phyloP scores from a whole-genome alignment of 2,797 vertebrate species.

The Enteromius argenteus region DNA sequence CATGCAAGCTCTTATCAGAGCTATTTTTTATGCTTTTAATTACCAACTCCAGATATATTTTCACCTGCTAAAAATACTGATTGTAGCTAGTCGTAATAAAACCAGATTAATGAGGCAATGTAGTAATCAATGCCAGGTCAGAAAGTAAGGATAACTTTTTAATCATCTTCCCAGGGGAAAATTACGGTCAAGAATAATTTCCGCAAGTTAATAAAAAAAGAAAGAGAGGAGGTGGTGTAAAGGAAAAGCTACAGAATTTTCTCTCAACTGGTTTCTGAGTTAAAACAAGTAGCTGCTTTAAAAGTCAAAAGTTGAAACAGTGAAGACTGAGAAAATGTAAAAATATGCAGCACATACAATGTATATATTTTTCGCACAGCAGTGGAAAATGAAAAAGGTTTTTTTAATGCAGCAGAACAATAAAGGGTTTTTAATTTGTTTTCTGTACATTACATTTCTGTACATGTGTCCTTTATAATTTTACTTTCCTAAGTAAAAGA shows the following conservation, averaged over 20 bases:
- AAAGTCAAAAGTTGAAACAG: not conserved
- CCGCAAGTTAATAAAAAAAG: constrained; percentile 3
- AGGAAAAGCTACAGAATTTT: not conserved
- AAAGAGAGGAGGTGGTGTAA: not conserved
- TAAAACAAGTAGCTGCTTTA: not conserved
- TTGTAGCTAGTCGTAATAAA: constrained; percentile 24
- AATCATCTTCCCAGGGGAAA: constrained; percentile 29
- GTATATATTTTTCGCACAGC: constrained; percentile 44
- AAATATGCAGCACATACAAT: not conserved
- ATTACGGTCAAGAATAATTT: constrained; percentile 20
- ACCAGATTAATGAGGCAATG: constrained; percentile 41
- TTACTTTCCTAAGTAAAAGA: too few species aligned
- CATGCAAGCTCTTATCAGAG: constrained; percentile 9
- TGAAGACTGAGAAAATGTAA: not conserved
- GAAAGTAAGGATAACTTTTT: constrained; percentile 32
- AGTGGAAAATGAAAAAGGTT: too few species aligned
- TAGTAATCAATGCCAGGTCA: constrained; percentile 16
- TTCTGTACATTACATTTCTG: too few species aligned
- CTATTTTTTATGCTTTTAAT: constrained; percentile 38
- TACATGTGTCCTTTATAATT: too few species aligned
- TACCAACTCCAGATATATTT: constrained; percentile 21
- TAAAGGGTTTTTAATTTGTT: too few species aligned
- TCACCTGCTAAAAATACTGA: constrained; percentile 21
- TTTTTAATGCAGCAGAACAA: too few species aligned
- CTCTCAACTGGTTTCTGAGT: not conserved